Percentiles rank a stretch among this genome's conserved stretches.
Evolutionary conservation across 2,888 invertebrate species (phyloP).

Genomic region (Mermis nigrescens): DNA sequence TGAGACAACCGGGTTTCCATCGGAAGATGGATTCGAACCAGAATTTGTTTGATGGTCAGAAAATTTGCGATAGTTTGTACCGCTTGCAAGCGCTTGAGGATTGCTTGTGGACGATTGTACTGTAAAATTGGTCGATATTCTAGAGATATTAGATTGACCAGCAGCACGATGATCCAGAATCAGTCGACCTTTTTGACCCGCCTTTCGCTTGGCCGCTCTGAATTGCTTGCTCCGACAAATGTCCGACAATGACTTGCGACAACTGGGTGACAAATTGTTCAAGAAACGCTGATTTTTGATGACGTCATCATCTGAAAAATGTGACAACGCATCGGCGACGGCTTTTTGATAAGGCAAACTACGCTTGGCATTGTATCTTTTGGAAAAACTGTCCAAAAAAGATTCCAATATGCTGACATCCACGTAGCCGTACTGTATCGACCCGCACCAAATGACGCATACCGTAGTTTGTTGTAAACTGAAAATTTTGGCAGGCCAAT

Average conservation of each 20-base stretch:
- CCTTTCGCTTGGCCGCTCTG: background rate
- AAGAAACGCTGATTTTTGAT: background rate
- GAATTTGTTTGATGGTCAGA: too few relatives aligned
- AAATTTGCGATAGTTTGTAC: too few relatives aligned
- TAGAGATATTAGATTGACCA: too few relatives aligned
- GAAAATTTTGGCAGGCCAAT: slow-evolving; percentile 5
- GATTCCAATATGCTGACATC: background rate
- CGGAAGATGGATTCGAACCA: too few relatives aligned
- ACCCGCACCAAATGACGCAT: slow-evolving; percentile 3
- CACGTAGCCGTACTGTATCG: slow-evolving; percentile 1
- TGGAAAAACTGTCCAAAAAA: background rate
- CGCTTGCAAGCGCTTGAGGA: too few relatives aligned
- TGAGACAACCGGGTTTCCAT: too few relatives aligned
- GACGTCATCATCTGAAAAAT: background rate
- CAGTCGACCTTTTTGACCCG: background rate
- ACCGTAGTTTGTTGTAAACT: background rate
- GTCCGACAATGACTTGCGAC: background rate
- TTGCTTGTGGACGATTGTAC: too few relatives aligned
- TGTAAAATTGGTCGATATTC: too few relatives aligned
- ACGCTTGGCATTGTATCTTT: slow-evolving; percentile 2
- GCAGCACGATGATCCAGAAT: too few relatives aligned
- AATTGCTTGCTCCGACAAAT: background rate
- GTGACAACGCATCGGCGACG: background rate
- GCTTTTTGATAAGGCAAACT: background rate
- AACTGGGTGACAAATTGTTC: background rate